A percentile compares a stretch with the other conserved stretches of the same genome.
phyloP scores from a whole-genome alignment of 2,888 invertebrate species.

The Therioaphis trifolii region DNA sequence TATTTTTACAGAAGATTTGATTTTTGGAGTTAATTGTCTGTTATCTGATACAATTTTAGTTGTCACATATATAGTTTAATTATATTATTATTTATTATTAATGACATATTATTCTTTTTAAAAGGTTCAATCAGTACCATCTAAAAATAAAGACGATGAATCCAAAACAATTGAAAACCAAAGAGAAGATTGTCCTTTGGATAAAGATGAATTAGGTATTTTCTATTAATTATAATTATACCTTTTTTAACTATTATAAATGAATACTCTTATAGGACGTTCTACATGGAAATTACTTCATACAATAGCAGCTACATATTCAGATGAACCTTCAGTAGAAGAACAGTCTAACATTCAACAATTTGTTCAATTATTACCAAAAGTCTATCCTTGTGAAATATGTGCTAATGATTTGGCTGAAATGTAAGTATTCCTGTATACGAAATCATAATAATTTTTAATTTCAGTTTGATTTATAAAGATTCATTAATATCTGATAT shows the following conservation, averaged over 20 bases:
- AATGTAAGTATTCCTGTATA: conserved; percentile 75
- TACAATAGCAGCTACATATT: conserved; percentile 95
- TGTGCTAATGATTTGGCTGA: conserved; percentile 89
- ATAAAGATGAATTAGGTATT: conserved; percentile 79
- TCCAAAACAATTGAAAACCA: background rate
- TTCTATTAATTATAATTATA: conserved; percentile 11
- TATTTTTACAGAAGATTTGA: no score
- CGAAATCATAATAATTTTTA: background rate
- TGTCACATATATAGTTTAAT: no score
- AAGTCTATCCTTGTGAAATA: conserved; percentile 91
- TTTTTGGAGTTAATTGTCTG: no score
- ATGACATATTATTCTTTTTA: background rate
- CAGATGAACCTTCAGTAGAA: conserved; percentile 79
- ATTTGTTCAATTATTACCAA: conserved; percentile 86
- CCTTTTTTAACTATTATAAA: conserved; percentile 17
- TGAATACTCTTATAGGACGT: conserved; percentile 70
- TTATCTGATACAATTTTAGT: no score
- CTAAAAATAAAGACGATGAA: background rate
- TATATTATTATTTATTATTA: no score
- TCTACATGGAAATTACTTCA: conserved; percentile 95
- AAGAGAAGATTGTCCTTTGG: conserved; percentile 78
- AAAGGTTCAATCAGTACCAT: conserved; percentile 31
- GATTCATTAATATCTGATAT: conserved; percentile 22
- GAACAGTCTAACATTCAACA: conserved; percentile 81
- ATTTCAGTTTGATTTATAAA: background rate